These are phyloP conservation scores for Mormoops blainvillei DNA, from an alignment of 2,113 vertebrate genomes.

Conservation along the genomic window DNA sequence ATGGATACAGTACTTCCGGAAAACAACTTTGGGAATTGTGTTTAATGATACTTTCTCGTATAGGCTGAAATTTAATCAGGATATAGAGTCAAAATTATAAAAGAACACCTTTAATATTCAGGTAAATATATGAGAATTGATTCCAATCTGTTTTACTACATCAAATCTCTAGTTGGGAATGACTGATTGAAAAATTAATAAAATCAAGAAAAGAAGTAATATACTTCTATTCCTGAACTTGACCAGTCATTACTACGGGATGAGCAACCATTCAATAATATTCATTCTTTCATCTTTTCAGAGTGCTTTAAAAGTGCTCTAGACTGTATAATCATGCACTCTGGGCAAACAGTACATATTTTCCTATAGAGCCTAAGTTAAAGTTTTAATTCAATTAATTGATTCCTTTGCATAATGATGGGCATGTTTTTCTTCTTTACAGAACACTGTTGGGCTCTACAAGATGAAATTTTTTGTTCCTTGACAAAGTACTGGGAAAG, in stretches of 20 bases:
- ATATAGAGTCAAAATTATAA: background rate
- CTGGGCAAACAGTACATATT: background rate
- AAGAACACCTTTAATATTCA: background rate
- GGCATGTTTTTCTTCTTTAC: background rate
- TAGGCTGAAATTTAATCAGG: background rate
- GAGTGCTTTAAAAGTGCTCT: background rate
- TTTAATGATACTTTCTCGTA: background rate
- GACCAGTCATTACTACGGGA: background rate
- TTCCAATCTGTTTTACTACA: background rate
- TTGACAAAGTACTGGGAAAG: slow-evolving; percentile 53
- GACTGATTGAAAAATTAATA: background rate
- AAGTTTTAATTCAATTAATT: background rate
- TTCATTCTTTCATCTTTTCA: background rate
- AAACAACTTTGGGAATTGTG: background rate
- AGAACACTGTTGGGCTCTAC: background rate
- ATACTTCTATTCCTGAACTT: background rate
- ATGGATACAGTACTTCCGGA: background rate
- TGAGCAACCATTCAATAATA: background rate
- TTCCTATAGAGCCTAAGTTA: background rate
- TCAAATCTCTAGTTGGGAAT: background rate
- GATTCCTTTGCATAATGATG: background rate
- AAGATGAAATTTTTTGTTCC: slow-evolving; percentile 25
- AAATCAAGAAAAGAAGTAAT: background rate
- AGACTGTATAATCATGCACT: background rate
- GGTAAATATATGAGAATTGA: background rate